Percentiles rank a stretch among this genome's conserved stretches.
phyloP scores from a whole-genome alignment of 2,113 vertebrate species.

The Eubucco bourcierii region DNA sequence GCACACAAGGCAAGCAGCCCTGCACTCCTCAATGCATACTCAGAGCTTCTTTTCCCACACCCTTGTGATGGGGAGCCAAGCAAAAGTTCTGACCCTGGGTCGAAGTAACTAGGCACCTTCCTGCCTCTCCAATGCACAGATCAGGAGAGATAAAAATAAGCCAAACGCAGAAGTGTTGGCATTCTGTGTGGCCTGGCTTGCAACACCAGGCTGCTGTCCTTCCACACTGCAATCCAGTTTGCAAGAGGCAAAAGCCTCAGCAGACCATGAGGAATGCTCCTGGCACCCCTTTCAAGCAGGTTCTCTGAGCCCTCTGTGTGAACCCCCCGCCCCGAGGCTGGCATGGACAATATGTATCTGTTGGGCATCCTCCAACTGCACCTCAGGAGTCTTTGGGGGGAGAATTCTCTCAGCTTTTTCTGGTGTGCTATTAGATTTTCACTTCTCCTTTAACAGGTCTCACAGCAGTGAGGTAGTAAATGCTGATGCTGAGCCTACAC shows the following conservation, averaged over 20 bases:
- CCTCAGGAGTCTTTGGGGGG: not conserved
- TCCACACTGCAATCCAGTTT: not conserved
- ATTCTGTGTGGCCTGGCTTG: too few relatives aligned
- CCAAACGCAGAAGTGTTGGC: not conserved
- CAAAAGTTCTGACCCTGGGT: not conserved
- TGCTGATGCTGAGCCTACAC: not conserved
- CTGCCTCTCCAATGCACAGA: not conserved
- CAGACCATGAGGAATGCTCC: not conserved
- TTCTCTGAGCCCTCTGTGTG: not conserved
- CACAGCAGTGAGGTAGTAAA: not conserved
- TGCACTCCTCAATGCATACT: not conserved
- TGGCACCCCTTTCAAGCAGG: not conserved
- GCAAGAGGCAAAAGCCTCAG: not conserved
- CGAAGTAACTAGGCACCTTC: not conserved
- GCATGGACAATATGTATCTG: not conserved
- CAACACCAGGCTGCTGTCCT: not conserved
- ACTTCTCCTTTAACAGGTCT: not conserved
- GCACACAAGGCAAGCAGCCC: not conserved
- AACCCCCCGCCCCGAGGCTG: not conserved
- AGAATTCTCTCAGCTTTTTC: not conserved
- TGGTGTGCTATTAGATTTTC: not conserved
- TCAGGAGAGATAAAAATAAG: not conserved
- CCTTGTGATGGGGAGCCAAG: not conserved
- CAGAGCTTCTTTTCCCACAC: not conserved
- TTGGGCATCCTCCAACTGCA: not conserved